Evolutionary conservation across 2,113 vertebrate genomes (phyloP), one percentile per base, ranked within the genome.

Genomic region (Furnarius figulus): DNA sequence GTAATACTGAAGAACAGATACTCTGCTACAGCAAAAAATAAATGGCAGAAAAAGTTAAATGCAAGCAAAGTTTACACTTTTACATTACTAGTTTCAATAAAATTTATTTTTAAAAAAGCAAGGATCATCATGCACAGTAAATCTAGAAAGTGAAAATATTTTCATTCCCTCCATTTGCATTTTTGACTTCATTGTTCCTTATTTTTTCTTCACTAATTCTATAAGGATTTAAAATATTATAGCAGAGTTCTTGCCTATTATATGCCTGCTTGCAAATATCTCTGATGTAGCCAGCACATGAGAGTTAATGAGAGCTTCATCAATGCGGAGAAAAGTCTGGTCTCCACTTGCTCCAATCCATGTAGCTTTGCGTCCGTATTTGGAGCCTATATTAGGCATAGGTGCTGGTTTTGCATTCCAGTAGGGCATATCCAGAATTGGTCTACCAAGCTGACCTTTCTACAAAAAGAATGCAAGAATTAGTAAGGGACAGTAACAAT

Each of bases 301-400:
- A 75, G 99, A 99, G 98, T 99, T 99, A 96, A 99, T 99, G 44
- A 99, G 99, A 49, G 99, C 99, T 98, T 99, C 99, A 21, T 99
- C 99, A 2, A 99, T 99, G 68, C 99, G 98, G 73, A 99, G 97
- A 92, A 99, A 99, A 20, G 99, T 99, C 97, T 99, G 99, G 97
- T 99, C 99, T 74, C 99, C 99, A 25, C 99, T 99, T 11, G 99
- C 99, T 73, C 99, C 99, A 50, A 99, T 99, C 99, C 99, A 99
- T 0, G 99, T 99, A 39, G 99, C 99, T 96, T 99, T 99, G 59
- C 99, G 98, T 84, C 99, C 99, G 2, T 99, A 99, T 93, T 99
- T 99, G 91, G 99, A 99, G 66, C 99, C 99, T 58, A 99, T 99
- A 82, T 99, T 99, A 92, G 99, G 99, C 99, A 99, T 99, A 15